phyloP scores from a whole-genome alignment of 2,888 invertebrate species.

The Cinara cedri region DNA sequence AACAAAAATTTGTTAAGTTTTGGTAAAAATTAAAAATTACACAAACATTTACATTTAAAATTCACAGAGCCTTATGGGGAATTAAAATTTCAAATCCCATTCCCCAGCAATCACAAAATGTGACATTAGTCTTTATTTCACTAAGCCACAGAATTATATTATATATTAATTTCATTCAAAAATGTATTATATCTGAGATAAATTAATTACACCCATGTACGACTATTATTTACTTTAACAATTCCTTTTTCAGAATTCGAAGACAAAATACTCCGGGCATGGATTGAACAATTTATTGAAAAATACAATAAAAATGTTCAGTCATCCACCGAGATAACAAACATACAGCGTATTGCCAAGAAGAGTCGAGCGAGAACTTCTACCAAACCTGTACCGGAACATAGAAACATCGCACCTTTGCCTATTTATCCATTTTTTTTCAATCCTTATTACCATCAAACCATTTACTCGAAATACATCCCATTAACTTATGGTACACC shows the following conservation, averaged over 20 bases:
- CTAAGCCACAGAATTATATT: no score
- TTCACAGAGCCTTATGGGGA: no score
- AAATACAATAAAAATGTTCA: background rate
- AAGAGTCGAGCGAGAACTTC: background rate
- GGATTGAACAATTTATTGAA: background rate
- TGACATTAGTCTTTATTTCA: no score
- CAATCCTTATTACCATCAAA: slow-evolving; percentile 18
- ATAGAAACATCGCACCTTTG: background rate
- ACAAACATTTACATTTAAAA: no score
- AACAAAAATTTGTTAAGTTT: no score
- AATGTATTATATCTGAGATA: no score
- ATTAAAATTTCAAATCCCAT: no score
- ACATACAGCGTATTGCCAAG: slow-evolving; percentile 40
- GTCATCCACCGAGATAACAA: background rate
- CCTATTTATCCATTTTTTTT: slow-evolving; percentile 8
- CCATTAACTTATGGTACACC: background rate
- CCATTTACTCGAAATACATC: slow-evolving; percentile 1
- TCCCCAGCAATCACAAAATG: no score
- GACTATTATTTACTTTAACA: background rate
- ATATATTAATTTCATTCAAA: no score
- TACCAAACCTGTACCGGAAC: background rate
- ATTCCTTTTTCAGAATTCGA: slow-evolving; percentile 35
- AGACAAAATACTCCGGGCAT: slow-evolving; percentile 20
- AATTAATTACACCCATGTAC: no score
- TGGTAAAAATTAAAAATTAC: no score